Base-by-base conservation (phyloP, 2,888 invertebrate genomes). In the Rhorus exstirpatorius region DNA sequence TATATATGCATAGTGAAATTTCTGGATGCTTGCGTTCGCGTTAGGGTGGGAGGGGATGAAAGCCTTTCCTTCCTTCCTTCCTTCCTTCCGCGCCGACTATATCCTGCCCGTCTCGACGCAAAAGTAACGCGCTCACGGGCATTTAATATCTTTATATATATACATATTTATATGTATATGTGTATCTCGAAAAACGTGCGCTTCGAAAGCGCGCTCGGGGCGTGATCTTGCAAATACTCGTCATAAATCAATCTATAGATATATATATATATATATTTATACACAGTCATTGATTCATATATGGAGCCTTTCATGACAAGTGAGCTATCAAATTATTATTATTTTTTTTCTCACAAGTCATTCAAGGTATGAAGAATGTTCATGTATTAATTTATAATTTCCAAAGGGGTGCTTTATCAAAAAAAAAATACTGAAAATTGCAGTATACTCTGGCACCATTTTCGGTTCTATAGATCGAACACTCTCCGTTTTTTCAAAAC, bases 151-250 rank as follows among this genome's bases (percentile, higher is more conserved):
- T 35, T 65, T 4, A 31, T 31, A 49, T 49, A 14, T 51, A 26
- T 49, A 31, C 26, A 41, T 53, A 19, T 24, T 31, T 60, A 38
- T 35, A 55, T 46, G 21, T 38, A 26, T 61, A 21, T n/a, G 7
- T 19, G 8, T 35, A 44, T 58, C 26, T 26, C 26, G 70, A 58
- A 26, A 70, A 58, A 70, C 26, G 26, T 26, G 31, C 44, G 26
- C 44, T 17, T 1, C 17, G 7, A 58, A 70, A 26, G 70, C 44
- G 44, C 24, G 21, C 10, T 55, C 19, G 12, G 89, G 89, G 91
- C 90, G 91, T 91, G 91, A 91, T 91, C 91, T 90, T 91, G 91
- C 91, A 91, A 91, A 91, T 90, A 91, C 90, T 87, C 88, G 89
- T 88, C 89, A 90, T 91, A 91, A 91, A 91, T 91, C 91, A 91